Conservation (phyloP, 2,888 invertebrate species). For the Temnothorax rugatulus region DNA sequence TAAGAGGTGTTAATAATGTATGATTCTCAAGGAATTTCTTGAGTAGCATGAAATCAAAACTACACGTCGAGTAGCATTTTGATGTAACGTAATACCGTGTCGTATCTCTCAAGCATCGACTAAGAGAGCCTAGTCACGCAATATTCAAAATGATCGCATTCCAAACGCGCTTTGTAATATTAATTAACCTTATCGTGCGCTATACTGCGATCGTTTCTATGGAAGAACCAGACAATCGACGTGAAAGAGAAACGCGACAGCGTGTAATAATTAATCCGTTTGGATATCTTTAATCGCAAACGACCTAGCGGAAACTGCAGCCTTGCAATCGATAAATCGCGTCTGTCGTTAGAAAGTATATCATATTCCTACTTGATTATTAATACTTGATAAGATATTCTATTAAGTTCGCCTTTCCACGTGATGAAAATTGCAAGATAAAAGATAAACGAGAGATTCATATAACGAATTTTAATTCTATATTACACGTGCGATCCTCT, state of each 20-base stretch:
- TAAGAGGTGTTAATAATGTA: constrained; percentile 1
- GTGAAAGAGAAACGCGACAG: background rate
- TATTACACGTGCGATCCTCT: background rate
- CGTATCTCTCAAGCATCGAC: constrained; percentile 43
- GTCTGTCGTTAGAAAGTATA: background rate
- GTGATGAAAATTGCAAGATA: background rate
- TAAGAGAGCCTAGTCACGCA: constrained; percentile 50
- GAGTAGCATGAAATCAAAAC: constrained; percentile 43
- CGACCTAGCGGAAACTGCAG: constrained; percentile 13
- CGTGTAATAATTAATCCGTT: constrained; percentile 34
- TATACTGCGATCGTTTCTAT: background rate
- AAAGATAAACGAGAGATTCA: constrained; percentile 7
- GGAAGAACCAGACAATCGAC: background rate
- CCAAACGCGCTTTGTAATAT: constrained; percentile 42
- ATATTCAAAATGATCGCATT: constrained; percentile 45
- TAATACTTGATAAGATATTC: constrained; percentile 30
- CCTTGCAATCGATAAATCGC: constrained; percentile 31
- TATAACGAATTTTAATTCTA: background rate
- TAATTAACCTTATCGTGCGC: constrained; percentile 19
- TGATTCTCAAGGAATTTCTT: constrained; percentile 40
- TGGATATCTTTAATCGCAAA: constrained; percentile 34
- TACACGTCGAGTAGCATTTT: constrained; percentile 21
- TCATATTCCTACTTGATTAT: constrained; percentile 31
- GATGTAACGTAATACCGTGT: constrained; percentile 43
- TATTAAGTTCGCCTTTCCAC: constrained; percentile 4